Evolutionary conservation across 2,113 vertebrate genomes (phyloP).

Genomic region (Todiramphus chloris): DNA sequence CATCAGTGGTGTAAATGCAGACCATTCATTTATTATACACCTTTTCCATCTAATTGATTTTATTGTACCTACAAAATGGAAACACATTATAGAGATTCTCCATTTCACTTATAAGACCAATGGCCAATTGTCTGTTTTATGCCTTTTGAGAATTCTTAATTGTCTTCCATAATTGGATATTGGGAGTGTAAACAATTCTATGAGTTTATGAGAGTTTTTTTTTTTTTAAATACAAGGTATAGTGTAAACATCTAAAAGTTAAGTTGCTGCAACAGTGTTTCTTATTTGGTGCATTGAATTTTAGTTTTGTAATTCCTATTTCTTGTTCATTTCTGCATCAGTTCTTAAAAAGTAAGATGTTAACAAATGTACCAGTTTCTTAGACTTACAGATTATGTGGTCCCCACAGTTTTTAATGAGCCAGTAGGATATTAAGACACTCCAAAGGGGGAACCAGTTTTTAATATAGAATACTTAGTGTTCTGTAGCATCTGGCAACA

Average conservation of each 20-base stretch:
- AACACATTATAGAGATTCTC: background rate
- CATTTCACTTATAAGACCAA: background rate
- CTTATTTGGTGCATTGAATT: background rate
- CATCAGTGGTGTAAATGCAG: background rate
- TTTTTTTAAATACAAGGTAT: background rate
- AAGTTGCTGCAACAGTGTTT: background rate
- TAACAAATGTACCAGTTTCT: background rate
- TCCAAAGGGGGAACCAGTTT: background rate
- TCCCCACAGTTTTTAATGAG: background rate
- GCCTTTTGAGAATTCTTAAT: background rate
- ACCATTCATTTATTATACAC: background rate
- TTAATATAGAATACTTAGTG: background rate
- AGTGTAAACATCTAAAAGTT: background rate
- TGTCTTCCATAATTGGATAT: background rate
- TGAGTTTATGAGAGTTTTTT: background rate
- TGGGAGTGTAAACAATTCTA: background rate
- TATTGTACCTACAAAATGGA: background rate
- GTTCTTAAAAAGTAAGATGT: background rate
- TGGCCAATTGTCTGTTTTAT: background rate
- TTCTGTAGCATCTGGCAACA: background rate
- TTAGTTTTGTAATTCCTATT: background rate
- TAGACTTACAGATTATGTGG: background rate
- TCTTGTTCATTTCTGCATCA: background rate
- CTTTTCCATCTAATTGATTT: constrained; percentile 20
- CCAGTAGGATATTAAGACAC: background rate